These are phyloP conservation scores for Eucera pruinosa DNA, from an alignment of 2,888 invertebrate genomes.

Conservation along the genomic window DNA sequence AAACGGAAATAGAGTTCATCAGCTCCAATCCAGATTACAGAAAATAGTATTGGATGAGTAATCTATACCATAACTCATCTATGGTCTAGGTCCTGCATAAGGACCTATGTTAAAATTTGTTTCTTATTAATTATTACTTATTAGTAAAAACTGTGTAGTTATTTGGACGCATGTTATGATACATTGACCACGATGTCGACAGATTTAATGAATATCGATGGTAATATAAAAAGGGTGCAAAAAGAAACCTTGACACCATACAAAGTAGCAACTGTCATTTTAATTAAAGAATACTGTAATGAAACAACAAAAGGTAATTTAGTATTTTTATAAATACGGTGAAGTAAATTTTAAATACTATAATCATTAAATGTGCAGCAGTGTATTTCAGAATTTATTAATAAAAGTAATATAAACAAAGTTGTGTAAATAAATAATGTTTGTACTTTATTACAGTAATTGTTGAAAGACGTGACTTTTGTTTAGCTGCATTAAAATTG, in stretches of 20 bases:
- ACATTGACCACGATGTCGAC: constrained; percentile 78
- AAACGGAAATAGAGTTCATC: no score
- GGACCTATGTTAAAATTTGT: no score
- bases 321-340: not conserved
- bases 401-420: not conserved
- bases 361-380: not conserved
- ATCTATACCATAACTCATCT: no score
- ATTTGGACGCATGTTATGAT: not conserved
- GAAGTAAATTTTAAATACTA: not conserved
- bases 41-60: no score
- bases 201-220: constrained; percentile 81
- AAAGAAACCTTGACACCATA: constrained; percentile 91
- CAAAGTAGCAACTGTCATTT: constrained; percentile 91
- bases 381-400: no score
- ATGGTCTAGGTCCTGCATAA: no score
- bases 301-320: constrained; percentile 85
- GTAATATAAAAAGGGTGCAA: constrained; percentile 80
- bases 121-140: no score
- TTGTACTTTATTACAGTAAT: constrained; percentile 84
- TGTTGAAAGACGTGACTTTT: constrained; percentile 89
- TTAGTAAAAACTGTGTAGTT: not conserved
- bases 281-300: constrained; percentile 91
- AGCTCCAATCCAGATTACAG: no score
- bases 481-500: constrained; percentile 91
- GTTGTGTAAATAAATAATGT: not conserved